These are phyloP conservation scores for Gambusia yucatana DNA, from an alignment of 2,797 vertebrate species.

Conservation along the genomic window DNA sequence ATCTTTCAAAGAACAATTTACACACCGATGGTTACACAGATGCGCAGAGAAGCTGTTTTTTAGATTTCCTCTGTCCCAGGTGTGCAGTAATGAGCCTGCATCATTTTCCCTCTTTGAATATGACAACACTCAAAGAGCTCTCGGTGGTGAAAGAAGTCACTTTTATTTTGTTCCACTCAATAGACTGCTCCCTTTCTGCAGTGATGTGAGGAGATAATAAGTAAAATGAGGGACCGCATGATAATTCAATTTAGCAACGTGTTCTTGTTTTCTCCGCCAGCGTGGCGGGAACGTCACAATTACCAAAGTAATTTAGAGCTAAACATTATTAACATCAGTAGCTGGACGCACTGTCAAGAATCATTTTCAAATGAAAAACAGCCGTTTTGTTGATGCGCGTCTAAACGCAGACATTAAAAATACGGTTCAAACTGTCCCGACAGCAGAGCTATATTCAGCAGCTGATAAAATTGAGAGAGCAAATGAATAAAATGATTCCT, in stretches of 20 bases:
- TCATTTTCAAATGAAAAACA: constrained; percentile 11
- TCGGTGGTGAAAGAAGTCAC: constrained; percentile 27
- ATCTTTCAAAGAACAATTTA: background rate
- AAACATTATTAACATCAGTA: constrained; percentile 8
- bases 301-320: constrained; percentile 22
- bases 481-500: constrained; percentile 18
- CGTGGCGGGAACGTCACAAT: constrained; percentile 5
- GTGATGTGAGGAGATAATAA: constrained; percentile 24
- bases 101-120: constrained; percentile 53
- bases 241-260: constrained; percentile 21
- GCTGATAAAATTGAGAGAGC: constrained; percentile 17
- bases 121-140: constrained; percentile 12
- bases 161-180: constrained; percentile 30
- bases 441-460: background rate
- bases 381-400: constrained; percentile 5
- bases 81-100: constrained; percentile 53
- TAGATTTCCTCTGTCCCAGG: constrained; percentile 47
- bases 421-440: background rate
- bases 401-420: constrained; percentile 20
- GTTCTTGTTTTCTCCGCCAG: background rate
- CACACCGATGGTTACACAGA: background rate
- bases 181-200: constrained; percentile 15
- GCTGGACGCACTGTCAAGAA: constrained; percentile 19
- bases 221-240: constrained; percentile 16
- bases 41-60: background rate